Evolutionary conservation across 2,797 vertebrate species (phyloP).

Genomic region (Myotis findleyi): DNA sequence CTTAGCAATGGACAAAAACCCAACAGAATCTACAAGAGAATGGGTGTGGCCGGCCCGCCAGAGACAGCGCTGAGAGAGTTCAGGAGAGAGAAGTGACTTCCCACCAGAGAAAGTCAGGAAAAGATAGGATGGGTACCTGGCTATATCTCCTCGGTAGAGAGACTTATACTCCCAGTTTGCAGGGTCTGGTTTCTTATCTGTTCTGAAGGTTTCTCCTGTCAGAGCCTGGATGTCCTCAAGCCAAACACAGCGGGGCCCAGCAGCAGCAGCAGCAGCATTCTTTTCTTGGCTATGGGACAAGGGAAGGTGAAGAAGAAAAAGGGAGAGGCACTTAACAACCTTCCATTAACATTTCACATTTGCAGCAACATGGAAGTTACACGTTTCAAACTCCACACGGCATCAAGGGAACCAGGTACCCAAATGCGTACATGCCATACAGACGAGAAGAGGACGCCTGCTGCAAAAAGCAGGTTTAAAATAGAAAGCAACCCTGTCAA

Average conservation of each 20-base stretch:
- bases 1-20: background rate
- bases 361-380: background rate
- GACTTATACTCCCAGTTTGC: slow-evolving; percentile 99
- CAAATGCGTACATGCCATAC: background rate
- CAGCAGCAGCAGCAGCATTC: slow-evolving; percentile 5
- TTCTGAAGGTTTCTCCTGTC: slow-evolving; percentile 89
- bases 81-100: background rate
- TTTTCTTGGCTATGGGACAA: slow-evolving; percentile 83
- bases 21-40: background rate
- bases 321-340: slow-evolving; percentile 24
- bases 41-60: background rate
- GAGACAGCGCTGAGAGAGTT: background rate
- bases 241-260: slow-evolving; percentile 88
- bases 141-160: slow-evolving; percentile 94
- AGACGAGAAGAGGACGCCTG: background rate
- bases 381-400: background rate
- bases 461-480: fast-evolving
- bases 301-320: background rate
- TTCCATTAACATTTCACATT: background rate
- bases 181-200: slow-evolving; percentile 93
- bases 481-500: background rate
- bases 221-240: slow-evolving; percentile 92
- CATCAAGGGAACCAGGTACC: background rate
- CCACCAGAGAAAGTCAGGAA: background rate
- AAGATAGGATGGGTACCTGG: slow-evolving; percentile 88